Base-by-base conservation (phyloP, 2,797 vertebrate species). In the Notolabrus celidotus region DNA sequence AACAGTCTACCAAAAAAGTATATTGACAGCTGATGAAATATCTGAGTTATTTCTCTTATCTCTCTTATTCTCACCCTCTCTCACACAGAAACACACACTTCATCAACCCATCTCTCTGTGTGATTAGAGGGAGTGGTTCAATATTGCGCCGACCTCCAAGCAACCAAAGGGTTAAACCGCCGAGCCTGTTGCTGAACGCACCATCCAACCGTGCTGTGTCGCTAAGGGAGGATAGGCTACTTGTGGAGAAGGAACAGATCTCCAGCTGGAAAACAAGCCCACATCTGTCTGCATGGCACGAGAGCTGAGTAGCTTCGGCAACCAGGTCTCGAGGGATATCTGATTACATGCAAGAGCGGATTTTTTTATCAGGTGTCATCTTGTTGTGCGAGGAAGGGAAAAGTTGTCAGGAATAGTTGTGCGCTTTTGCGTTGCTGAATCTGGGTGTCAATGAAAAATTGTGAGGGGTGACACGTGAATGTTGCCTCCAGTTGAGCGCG, bases 181-280 rank as follows among this genome's bases (percentile, higher is more conserved):
- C 20, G 79, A 78, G 82, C 17, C 82, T 86, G 86, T 80, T 77
- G 87, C 79, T 85, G 84, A 79, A 42, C 68, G 73, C 86, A 64
- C 86, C 84, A 83, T 88, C 86, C 90, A 89, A 78, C 86, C 71
- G 73, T 88, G 79, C 80, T 81, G 86, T 77, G 90, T 90, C 87
- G 80, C 84, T 71, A 79, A 77, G 82, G 85, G 80, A 90, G 82
- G 83, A 86, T 56, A 33, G 78, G 80, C 80, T 80, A 81, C 84
- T 88, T 85, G 69, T 80, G 69, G 85, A 86, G 85, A 85, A 88
- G 91, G 93, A 91, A 93, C 92, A 93, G 87, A 88, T 93, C 71
- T 80, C 79, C 87, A 67, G 86, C 79, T 82, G 80, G 59, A 67
- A 84, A 88, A 85, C 81, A 85, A 80, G 45, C 68, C 23, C 80